These are phyloP conservation scores for Xenopus petersii DNA, from an alignment of 2,797 vertebrate species.

Conservation along the genomic window DNA sequence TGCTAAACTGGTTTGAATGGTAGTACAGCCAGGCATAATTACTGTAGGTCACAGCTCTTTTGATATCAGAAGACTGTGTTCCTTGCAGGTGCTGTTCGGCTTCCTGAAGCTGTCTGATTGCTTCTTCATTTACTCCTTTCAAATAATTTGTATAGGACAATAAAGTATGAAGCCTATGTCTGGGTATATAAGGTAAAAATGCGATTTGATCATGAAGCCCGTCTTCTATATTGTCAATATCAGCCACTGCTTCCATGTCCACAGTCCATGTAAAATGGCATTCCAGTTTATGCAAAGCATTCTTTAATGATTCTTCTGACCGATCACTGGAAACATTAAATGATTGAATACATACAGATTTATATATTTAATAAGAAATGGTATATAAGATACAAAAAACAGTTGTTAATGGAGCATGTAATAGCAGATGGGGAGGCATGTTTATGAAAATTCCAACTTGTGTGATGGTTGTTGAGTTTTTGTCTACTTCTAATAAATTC, in stretches of 20 bases:
- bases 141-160: conserved; percentile 67
- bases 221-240: conserved; percentile 59
- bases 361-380: too few relatives aligned
- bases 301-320: too few relatives aligned
- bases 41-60: conserved; percentile 70
- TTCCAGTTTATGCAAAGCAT: conserved; percentile 60
- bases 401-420: too few relatives aligned
- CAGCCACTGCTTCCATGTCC: background rate
- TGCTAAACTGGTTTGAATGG: conserved; percentile 46
- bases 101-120: conserved; percentile 61
- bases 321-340: too few relatives aligned
- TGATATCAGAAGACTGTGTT: conserved; percentile 50
- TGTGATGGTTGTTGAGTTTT: too few relatives aligned
- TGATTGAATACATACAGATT: too few relatives aligned
- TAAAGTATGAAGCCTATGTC: conserved; percentile 57
- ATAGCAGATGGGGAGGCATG: too few relatives aligned
- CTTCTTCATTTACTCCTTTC: conserved; percentile 61
- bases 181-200: conserved; percentile 44
- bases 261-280: conserved; percentile 76
- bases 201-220: conserved; percentile 56
- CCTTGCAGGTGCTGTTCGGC: conserved; percentile 59
- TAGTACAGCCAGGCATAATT: conserved; percentile 75
- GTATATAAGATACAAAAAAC: too few relatives aligned
- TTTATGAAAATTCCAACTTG: too few relatives aligned
- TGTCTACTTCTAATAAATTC: too few relatives aligned